phyloP scores from a whole-genome alignment of 2,888 invertebrate genomes.

The Anaspis maculata region DNA sequence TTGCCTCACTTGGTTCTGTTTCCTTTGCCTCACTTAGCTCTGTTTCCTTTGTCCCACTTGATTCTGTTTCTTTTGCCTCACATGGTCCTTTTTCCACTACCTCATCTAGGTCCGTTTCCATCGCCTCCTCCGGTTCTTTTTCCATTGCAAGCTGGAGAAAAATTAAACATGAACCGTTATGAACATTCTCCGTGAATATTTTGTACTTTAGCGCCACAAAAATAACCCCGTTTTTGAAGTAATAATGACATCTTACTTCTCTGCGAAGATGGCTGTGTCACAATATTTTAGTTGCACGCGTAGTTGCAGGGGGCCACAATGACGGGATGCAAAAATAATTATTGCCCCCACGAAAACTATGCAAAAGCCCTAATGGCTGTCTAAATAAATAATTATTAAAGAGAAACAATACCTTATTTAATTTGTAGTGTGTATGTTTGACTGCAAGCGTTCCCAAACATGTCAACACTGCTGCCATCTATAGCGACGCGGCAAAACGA shows the following conservation, averaged over 20 bases:
- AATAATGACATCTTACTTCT: slow-evolving; percentile 12
- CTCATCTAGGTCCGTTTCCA: no score
- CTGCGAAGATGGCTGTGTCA: slow-evolving; percentile 29
- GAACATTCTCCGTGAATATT: slow-evolving; percentile 7
- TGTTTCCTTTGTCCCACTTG: no score
- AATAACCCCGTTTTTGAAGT: slow-evolving; percentile 4
- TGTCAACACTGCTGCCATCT: slow-evolving; percentile 29
- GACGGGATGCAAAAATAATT: slow-evolving; percentile 16
- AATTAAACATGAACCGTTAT: slow-evolving; percentile 3
- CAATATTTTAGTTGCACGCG: slow-evolving; percentile 24
- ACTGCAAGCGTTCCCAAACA: slow-evolving; percentile 31
- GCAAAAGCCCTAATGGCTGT: slow-evolving; percentile 4
- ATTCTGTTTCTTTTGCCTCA: no score
- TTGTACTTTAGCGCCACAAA: slow-evolving; percentile 22
- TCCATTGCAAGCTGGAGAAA: slow-evolving; percentile 1
- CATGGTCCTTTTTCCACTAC: no score
- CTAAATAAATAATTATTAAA: background rate
- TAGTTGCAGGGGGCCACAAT: slow-evolving; percentile 19
- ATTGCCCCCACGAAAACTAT: slow-evolving; percentile 20
- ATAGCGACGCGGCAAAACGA: no score
- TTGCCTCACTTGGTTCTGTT: no score
- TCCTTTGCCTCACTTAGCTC: no score
- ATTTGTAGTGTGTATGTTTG: slow-evolving; percentile 25
- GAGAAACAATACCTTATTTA: slow-evolving; percentile 21
- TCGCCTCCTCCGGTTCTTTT: slow-evolving; percentile 15